Evolutionary conservation across 2,797 vertebrate species (phyloP).

Genomic region (Tapirus indicus): DNA sequence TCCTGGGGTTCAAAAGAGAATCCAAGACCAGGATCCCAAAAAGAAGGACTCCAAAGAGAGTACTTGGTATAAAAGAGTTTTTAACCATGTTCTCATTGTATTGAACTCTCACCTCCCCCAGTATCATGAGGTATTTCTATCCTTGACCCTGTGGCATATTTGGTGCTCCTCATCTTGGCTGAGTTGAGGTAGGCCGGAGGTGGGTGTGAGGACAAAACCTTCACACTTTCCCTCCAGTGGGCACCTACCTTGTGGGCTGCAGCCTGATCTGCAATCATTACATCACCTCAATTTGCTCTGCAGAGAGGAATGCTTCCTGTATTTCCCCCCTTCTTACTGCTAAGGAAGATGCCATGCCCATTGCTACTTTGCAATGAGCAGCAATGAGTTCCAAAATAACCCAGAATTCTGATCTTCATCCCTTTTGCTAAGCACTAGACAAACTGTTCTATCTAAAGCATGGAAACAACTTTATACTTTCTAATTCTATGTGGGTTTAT

Average conservation of each 20-base stretch:
- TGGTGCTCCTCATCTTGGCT: background rate
- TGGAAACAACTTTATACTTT: background rate
- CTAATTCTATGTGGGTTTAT: conserved; percentile 27
- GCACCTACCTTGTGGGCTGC: background rate
- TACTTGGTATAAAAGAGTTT: background rate
- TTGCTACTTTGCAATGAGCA: background rate
- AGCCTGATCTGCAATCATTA: background rate
- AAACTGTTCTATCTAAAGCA: conserved; percentile 47
- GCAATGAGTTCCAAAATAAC: background rate
- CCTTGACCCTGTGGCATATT: background rate
- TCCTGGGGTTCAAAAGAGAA: background rate
- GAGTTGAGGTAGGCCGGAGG: background rate
- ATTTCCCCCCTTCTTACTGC: background rate
- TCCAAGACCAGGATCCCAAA: background rate
- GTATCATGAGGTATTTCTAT: background rate
- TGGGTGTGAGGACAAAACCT: background rate
- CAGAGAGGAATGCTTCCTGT: background rate
- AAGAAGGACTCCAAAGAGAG: background rate
- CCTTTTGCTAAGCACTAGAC: conserved; percentile 47
- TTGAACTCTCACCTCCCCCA: background rate
- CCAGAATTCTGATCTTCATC: background rate
- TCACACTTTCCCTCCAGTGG: background rate
- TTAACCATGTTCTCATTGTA: background rate
- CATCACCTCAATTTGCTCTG: background rate
- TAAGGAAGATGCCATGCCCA: background rate